These are phyloP conservation scores for Lemur catta DNA, from an alignment of 2,797 vertebrate species.

Conservation along the genomic window DNA sequence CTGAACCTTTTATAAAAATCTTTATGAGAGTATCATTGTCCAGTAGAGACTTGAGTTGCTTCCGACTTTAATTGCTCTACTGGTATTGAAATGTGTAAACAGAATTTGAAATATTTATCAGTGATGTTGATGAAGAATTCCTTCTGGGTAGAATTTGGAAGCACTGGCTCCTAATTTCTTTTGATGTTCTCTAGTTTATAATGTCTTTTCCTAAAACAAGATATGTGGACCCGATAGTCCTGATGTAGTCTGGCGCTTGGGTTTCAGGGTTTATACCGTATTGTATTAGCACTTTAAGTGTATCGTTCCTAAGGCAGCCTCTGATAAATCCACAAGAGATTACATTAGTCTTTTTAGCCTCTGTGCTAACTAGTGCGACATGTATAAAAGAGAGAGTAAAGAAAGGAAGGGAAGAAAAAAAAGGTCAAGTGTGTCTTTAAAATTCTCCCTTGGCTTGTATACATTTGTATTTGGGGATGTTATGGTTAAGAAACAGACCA, in stretches of 20 bases:
- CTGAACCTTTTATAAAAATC: not conserved
- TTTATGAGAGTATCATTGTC: not conserved
- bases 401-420: not conserved
- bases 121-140: not conserved
- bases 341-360: not conserved
- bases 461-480: not conserved
- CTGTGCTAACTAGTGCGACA: not conserved
- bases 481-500: not conserved
- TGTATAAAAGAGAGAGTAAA: not conserved
- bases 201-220: not conserved
- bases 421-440: not conserved
- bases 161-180: not conserved
- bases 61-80: not conserved
- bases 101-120: conserved; percentile 30
- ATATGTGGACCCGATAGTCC: not conserved
- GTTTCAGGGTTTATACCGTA: not conserved
- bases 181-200: not conserved
- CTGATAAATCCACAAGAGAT: not conserved
- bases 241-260: not conserved
- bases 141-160: conserved; percentile 30
- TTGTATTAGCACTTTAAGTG: not conserved
- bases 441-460: not conserved
- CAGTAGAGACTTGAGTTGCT: not conserved
- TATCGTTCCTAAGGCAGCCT: not conserved
- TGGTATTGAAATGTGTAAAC: not conserved